Percentiles rank a stretch among this genome's conserved stretches.
Evolutionary conservation across 2,888 invertebrate species (phyloP).

Genomic region (Acrobasis repandana): DNA sequence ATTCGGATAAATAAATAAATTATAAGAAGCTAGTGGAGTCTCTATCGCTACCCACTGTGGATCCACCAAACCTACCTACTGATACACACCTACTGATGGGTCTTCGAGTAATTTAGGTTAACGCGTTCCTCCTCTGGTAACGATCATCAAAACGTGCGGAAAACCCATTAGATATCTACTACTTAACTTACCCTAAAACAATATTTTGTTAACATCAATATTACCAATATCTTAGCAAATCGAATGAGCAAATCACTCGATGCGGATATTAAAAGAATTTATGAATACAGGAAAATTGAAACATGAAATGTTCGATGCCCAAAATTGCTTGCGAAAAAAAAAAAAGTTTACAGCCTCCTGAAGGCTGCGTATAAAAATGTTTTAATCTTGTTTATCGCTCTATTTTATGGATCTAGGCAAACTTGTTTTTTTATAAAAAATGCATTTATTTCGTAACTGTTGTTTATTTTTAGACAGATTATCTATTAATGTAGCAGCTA

Average conservation of each 20-base stretch:
- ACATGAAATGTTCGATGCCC: not conserved
- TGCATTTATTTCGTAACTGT: not conserved
- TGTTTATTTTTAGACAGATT: not conserved
- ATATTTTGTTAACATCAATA: conserved; percentile 6
- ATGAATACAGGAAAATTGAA: conserved; percentile 14
- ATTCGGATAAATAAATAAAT: no score
- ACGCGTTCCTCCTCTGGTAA: no score
- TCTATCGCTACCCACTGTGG: no score
- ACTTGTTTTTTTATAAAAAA: not conserved
- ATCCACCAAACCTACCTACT: no score
- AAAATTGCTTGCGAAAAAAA: not conserved
- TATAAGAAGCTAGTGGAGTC: no score
- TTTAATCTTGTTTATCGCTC: not conserved
- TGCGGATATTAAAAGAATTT: conserved; percentile 17
- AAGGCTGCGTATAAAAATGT: conserved; percentile 3
- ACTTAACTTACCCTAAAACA: not conserved
- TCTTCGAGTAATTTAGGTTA: no score
- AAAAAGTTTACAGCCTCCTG: conserved; percentile 1
- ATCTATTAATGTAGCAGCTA: not conserved
- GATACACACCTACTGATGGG: no score
- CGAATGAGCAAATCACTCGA: conserved; percentile 4
- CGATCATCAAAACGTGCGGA: no score
- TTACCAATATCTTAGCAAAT: conserved; percentile 1
- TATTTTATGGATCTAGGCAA: not conserved
- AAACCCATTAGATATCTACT: not conserved